Evolutionary conservation across 2,888 invertebrate genomes (phyloP).

Genomic region (Eupithecia exiguata): DNA sequence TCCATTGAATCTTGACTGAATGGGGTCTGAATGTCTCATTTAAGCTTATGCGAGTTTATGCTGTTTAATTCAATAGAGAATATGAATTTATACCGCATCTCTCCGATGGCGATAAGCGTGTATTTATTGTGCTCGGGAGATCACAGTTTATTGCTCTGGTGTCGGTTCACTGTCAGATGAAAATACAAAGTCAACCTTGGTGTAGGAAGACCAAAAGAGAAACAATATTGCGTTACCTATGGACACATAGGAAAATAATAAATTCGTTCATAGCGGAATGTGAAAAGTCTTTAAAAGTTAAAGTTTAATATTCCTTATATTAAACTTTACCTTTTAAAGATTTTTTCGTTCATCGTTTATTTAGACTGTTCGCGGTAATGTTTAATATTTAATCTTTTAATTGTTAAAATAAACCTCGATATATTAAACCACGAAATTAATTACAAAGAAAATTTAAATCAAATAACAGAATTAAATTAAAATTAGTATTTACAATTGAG

Average conservation of each 20-base stretch:
- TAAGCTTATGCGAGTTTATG: constrained; percentile 1
- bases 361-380: too few species aligned
- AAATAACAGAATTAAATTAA: too few species aligned
- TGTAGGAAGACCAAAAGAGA: background rate
- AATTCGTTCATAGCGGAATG: too few species aligned
- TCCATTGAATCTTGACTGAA: constrained; percentile 7
- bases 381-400: too few species aligned
- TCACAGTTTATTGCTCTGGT: constrained; percentile 43
- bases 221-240: background rate
- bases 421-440: background rate
- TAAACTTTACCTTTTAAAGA: too few species aligned
- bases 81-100: constrained; percentile 11
- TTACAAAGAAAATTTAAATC: too few species aligned
- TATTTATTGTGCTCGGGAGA: constrained; percentile 51
- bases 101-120: constrained; percentile 34
- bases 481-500: too few species aligned
- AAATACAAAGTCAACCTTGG: constrained; percentile 40
- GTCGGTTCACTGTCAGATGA: constrained; percentile 36
- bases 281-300: too few species aligned
- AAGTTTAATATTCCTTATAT: background rate
- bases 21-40: constrained; percentile 4
- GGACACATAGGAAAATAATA: background rate
- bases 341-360: too few species aligned
- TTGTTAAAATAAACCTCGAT: too few species aligned
- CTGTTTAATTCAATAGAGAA: constrained; percentile 21